phyloP scores from a whole-genome alignment of 2,888 invertebrate genomes.

The Ametastegia equiseti region DNA sequence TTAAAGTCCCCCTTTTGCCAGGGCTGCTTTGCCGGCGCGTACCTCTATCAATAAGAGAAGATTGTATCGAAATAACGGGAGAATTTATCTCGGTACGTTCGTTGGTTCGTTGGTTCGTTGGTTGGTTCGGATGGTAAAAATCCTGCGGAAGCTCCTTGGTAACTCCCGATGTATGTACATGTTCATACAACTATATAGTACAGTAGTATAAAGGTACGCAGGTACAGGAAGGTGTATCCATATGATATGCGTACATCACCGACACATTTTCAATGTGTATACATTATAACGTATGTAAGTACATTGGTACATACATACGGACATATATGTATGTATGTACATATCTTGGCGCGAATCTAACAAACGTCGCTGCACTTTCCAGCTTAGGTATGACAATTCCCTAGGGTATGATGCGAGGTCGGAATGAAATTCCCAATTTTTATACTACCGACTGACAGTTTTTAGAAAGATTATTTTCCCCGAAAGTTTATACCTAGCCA shows the following conservation, averaged over 20 bases:
- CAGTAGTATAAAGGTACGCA: too few relatives aligned
- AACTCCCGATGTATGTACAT: too few relatives aligned
- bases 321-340: neutral
- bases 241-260: too few relatives aligned
- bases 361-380: slow-evolving; percentile 34
- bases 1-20: neutral
- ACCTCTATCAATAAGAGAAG: slow-evolving; percentile 61
- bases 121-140: slow-evolving; percentile 51
- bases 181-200: too few relatives aligned
- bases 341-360: slow-evolving; percentile 34
- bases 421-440: too few relatives aligned
- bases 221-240: too few relatives aligned
- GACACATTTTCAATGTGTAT: too few relatives aligned
- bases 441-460: too few relatives aligned
- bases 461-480: too few relatives aligned
- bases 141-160: slow-evolving; percentile 20
- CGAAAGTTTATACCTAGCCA: too few relatives aligned
- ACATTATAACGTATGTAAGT: too few relatives aligned
- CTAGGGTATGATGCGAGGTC: slow-evolving; percentile 12
- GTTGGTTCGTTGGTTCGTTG: too few relatives aligned
- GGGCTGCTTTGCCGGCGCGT: neutral
- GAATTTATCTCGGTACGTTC: slow-evolving; percentile 61
- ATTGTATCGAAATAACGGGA: slow-evolving; percentile 65
- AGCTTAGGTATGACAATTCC: slow-evolving; percentile 17
- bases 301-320: neutral